Evolutionary conservation across 2,113 vertebrate species (phyloP).

Genomic region (Callionymus lyra): DNA sequence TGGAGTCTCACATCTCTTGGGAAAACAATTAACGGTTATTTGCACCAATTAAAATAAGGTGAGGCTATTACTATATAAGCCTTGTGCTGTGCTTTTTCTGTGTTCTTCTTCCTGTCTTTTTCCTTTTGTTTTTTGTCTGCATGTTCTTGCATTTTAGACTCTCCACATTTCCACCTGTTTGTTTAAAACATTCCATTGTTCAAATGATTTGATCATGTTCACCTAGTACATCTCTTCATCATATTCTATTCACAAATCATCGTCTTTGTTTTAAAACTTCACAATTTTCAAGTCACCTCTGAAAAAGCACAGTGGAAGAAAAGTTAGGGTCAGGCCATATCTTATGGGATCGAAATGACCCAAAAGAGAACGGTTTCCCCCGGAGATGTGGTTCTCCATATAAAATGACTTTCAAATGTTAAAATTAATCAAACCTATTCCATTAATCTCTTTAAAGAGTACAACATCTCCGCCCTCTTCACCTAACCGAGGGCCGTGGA

Average conservation of each 20-base stretch:
- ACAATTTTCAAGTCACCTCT: conserved; percentile 22
- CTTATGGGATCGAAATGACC: conserved; percentile 1
- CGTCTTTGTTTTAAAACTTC: not conserved
- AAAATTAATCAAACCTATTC: conserved; percentile 86
- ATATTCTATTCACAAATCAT: conserved; percentile 3
- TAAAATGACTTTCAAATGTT: conserved; percentile 53
- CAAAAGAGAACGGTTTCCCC: conserved; percentile 35
- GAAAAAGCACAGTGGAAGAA: conserved; percentile 73
- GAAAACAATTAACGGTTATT: conserved; percentile 51
- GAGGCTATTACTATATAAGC: conserved; percentile 36
- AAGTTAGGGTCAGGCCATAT: conserved; percentile 3
- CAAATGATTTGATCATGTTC: not conserved
- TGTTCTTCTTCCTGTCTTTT: conserved; percentile 14
- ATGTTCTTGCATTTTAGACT: conserved; percentile 24
- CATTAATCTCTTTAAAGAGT: conserved; percentile 93
- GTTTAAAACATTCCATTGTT: no score
- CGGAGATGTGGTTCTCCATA: conserved; percentile 91
- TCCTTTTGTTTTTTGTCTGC: conserved; percentile 27
- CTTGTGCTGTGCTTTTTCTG: conserved; percentile 67
- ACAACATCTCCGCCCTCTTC: conserved; percentile 67
- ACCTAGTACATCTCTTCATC: not conserved
- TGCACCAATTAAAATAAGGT: conserved; percentile 37
- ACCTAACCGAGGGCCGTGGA: conserved; percentile 74
- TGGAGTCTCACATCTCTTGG: conserved; percentile 94
- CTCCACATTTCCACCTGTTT: no score